Evolutionary conservation across 2,113 vertebrate genomes (phyloP).

Genomic region (Anarhynchus alexandrinus): DNA sequence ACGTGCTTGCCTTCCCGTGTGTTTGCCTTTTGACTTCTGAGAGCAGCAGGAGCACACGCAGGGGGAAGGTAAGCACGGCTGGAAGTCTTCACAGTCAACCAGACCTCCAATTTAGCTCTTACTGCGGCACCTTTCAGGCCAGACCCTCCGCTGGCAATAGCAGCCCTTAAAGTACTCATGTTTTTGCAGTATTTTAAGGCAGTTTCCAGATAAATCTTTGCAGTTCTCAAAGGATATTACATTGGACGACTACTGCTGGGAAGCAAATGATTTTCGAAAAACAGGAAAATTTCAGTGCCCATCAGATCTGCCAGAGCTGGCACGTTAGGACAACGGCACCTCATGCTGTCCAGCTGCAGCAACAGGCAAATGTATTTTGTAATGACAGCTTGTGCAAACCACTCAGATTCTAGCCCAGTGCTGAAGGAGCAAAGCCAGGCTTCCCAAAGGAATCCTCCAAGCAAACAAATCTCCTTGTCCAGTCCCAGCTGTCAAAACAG

Average conservation of each 20-base stretch:
- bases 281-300: neutral
- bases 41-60: neutral
- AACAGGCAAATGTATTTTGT: neutral
- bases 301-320: neutral
- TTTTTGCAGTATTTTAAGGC: neutral
- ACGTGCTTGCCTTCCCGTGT: neutral
- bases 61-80: neutral
- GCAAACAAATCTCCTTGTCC: constrained; percentile 48
- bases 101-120: neutral
- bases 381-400: constrained; percentile 5
- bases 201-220: neutral
- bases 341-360: neutral
- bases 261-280: neutral
- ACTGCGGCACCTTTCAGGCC: neutral
- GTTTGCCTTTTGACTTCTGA: neutral
- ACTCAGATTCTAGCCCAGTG: neutral
- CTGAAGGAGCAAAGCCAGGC: constrained; percentile 34
- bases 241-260: neutral
- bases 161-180: neutral
- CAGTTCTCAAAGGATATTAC: neutral
- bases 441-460: constrained; percentile 13
- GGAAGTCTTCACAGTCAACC: neutral
- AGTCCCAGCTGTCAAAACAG: constrained; percentile 46
- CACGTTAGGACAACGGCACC: neutral
- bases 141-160: neutral